Conservation (phyloP, 2,888 invertebrate species). For the Cephus pulcher region DNA sequence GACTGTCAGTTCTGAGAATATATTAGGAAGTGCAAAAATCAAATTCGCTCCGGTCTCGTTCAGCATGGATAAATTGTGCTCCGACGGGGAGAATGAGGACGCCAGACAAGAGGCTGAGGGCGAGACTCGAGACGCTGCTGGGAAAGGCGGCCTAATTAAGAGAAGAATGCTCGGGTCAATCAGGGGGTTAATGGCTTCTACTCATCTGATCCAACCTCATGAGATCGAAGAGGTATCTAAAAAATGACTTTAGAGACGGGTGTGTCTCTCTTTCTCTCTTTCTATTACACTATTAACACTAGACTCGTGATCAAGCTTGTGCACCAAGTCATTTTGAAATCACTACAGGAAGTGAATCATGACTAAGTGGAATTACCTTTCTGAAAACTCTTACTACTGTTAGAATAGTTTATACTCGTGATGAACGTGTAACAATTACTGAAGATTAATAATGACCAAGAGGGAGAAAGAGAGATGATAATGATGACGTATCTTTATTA, state of each 20-base stretch:
- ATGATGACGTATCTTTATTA: no score
- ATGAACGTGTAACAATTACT: background rate
- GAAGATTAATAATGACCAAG: background rate
- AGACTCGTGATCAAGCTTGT: background rate
- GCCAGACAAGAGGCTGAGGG: constrained; percentile 1
- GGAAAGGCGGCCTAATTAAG: constrained; percentile 56
- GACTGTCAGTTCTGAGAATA: constrained; percentile 47
- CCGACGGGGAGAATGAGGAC: constrained; percentile 37
- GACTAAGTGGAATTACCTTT: background rate
- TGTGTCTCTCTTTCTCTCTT: background rate
- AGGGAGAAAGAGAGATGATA: no score
- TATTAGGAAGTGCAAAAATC: constrained; percentile 30
- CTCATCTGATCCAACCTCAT: constrained; percentile 57
- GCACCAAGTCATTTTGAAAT: background rate
- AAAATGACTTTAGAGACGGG: background rate
- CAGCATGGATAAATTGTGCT: constrained; percentile 51
- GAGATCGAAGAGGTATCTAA: constrained; percentile 58
- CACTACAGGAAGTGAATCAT: background rate
- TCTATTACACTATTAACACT: background rate
- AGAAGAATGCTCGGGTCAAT: constrained; percentile 63
- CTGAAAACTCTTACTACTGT: background rate
- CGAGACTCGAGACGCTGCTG: constrained; percentile 16
- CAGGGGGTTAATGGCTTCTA: constrained; percentile 61
- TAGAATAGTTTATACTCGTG: background rate
- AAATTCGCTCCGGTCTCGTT: constrained; percentile 47